Evolutionary conservation across 23 tunicate genomes (phyloP).

Genomic region (Halocynthia roretzi): DNA sequence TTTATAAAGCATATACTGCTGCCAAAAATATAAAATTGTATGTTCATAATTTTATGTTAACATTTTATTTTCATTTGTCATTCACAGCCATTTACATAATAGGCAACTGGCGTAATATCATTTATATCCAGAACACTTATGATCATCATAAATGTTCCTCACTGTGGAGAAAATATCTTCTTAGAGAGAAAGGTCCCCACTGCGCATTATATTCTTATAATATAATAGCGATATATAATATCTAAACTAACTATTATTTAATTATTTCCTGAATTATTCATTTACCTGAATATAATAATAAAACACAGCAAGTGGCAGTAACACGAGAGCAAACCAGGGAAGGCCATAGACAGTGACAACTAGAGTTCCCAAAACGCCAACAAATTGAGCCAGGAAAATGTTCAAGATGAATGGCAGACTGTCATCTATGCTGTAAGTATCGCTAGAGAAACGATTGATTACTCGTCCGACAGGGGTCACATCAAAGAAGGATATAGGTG

Average conservation of each 20-base stretch:
- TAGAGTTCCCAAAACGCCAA: constrained; percentile 65
- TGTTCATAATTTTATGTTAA: background rate
- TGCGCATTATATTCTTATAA: too few species aligned
- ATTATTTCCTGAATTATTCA: background rate
- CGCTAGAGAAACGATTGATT: constrained; percentile 81
- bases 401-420: constrained; percentile 90
- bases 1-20: too few species aligned
- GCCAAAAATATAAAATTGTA: too few species aligned
- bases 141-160: too few species aligned
- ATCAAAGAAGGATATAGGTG: constrained; percentile 80
- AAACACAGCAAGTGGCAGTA: constrained; percentile 55
- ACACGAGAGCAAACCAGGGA: constrained; percentile 64
- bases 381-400: constrained; percentile 76
- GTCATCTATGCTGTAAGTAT: constrained; percentile 89
- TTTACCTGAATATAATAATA: constrained; percentile 86
- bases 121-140: too few species aligned
- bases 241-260: too few species aligned
- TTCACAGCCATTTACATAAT: too few species aligned
- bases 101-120: too few species aligned
- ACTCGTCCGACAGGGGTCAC: constrained; percentile 83
- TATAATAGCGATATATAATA: too few species aligned
- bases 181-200: too few species aligned
- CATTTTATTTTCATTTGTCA: background rate
- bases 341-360: constrained; percentile 80
- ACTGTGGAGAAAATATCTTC: too few species aligned